Percentiles rank a stretch among this genome's conserved stretches.
Conservation (phyloP, 2,888 invertebrate genomes). For the Platycheirus rosarum region DNA sequence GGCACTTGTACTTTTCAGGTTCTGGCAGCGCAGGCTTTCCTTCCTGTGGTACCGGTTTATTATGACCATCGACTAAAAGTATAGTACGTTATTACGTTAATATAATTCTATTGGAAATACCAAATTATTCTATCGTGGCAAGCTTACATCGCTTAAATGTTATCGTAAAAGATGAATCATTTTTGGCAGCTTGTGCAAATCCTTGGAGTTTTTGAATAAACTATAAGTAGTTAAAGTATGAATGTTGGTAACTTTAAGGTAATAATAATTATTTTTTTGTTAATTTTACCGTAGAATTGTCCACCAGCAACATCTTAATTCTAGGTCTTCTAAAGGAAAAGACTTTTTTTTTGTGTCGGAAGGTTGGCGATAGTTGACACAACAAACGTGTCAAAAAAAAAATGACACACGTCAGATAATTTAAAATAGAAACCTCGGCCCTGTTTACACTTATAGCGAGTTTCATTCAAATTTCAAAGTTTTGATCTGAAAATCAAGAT, state of each 20-base stretch:
- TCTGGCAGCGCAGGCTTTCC: constrained; percentile 86
- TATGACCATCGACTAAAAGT: constrained; percentile 89
- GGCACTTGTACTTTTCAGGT: constrained; percentile 89
- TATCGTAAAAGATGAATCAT: constrained; percentile 90
- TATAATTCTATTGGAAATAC: constrained; percentile 25
- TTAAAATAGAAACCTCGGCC: no score
- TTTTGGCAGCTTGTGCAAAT: constrained; percentile 92
- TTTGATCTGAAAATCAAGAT: no score
- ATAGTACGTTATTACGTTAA: constrained; percentile 11
- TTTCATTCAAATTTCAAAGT: no score
- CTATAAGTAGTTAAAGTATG: constrained; percentile 77
- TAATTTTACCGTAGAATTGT: constrained; percentile 81
- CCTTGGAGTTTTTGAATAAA: constrained; percentile 81
- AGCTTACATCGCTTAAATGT: constrained; percentile 97
- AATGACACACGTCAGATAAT: not conserved
- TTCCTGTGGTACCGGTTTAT: constrained; percentile 88
- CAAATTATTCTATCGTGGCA: constrained; percentile 38
- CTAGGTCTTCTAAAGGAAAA: not conserved
- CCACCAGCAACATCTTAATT: constrained; percentile 81
- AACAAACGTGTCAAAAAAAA: constrained; percentile 65
- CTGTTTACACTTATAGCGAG: no score
- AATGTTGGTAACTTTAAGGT: constrained; percentile 29
- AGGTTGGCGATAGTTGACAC: constrained; percentile 41
- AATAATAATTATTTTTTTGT: constrained; percentile 10
- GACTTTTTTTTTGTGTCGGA: constrained; percentile 1